Evolutionary conservation across 1,140 invertebrate species (phyloP).

Genomic region (Pseudomyrmex pallidus): DNA sequence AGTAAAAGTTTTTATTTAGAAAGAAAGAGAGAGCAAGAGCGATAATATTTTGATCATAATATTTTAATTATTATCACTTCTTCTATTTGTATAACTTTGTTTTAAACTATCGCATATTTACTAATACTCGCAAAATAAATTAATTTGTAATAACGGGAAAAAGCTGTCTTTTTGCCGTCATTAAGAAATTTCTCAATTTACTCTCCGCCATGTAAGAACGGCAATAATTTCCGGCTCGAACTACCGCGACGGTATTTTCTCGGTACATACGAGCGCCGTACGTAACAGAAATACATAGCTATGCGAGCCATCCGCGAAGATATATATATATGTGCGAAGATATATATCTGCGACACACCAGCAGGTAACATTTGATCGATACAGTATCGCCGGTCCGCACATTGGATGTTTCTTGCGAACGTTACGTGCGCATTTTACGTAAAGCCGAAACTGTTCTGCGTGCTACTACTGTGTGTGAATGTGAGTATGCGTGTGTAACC

Average conservation of each 20-base stretch:
- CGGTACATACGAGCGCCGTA: neutral
- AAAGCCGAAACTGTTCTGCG: slow-evolving; percentile 38
- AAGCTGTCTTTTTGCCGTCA: neutral
- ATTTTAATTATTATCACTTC: neutral
- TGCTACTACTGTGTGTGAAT: slow-evolving; percentile 1
- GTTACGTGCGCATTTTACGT: slow-evolving; percentile 23
- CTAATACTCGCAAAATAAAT: too few relatives aligned
- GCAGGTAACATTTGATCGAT: slow-evolving; percentile 68
- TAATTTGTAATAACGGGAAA: neutral
- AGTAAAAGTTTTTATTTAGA: too few relatives aligned
- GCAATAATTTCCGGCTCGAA: slow-evolving; percentile 45
- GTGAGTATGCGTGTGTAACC: slow-evolving; percentile 12
- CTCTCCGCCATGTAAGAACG: slow-evolving; percentile 18
- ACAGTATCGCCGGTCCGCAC: slow-evolving; percentile 49
- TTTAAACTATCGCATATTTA: too few relatives aligned
- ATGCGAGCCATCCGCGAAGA: neutral
- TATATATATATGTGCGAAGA: slow-evolving; percentile 34
- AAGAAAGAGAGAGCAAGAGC: too few relatives aligned
- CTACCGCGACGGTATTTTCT: slow-evolving; percentile 41
- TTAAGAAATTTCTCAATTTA: slow-evolving; percentile 32
- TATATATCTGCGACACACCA: slow-evolving; percentile 46
- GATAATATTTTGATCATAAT: too few relatives aligned
- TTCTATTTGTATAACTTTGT: neutral
- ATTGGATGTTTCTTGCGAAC: slow-evolving; percentile 10
- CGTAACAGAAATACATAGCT: slow-evolving; percentile 44